Conservation (phyloP, 2,888 invertebrate species). For the Drosophila ochracea region DNA sequence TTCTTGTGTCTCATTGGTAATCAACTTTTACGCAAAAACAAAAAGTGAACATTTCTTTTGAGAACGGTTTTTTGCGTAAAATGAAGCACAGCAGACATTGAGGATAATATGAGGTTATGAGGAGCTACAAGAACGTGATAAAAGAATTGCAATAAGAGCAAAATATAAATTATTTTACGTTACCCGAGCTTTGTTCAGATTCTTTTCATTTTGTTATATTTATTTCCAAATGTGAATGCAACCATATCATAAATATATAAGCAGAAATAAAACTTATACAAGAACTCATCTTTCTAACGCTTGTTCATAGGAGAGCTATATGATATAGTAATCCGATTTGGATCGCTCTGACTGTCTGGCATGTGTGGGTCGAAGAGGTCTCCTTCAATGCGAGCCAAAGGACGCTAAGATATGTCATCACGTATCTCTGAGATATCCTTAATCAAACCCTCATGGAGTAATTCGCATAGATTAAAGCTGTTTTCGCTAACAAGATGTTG, state of each 20-base stretch:
- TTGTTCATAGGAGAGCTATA: background rate
- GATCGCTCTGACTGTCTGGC: background rate
- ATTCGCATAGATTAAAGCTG: constrained; percentile 53
- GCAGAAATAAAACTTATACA: background rate
- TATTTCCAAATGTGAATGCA: background rate
- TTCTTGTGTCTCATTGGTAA: background rate
- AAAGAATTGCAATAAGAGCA: background rate
- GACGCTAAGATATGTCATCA: background rate
- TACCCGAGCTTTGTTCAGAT: background rate
- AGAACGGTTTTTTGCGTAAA: background rate
- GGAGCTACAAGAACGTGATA: background rate
- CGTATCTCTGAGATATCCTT: background rate
- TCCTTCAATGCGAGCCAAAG: background rate
- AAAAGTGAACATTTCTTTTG: background rate
- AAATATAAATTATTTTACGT: background rate
- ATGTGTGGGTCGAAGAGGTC: background rate
- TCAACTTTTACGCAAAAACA: background rate
- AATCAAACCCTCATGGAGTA: constrained; percentile 26
- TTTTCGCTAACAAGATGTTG: constrained; percentile 45
- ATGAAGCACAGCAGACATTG: background rate
- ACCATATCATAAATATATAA: background rate
- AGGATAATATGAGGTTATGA: background rate
- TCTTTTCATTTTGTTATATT: background rate
- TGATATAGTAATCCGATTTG: background rate
- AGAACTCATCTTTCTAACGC: too few relatives aligned